Evolutionary conservation across 2,888 invertebrate genomes (phyloP).

Genomic region (Drosophila pseudotakahashii): DNA sequence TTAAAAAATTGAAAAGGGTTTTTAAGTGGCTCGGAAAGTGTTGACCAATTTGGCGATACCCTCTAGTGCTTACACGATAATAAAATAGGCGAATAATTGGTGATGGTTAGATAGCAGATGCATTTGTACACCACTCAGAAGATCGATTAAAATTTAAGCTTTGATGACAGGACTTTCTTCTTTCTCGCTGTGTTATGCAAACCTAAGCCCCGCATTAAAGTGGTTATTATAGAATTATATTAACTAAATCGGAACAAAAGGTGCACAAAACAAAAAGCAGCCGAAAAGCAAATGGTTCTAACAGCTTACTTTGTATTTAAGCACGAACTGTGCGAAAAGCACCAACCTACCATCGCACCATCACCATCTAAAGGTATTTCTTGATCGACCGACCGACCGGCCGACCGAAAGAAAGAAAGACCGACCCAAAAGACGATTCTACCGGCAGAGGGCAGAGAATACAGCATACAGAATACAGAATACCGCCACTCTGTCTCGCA

Average conservation of each 20-base stretch:
- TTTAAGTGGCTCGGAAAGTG: constrained; percentile 31
- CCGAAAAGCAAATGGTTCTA: constrained; percentile 37
- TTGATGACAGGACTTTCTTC: constrained; percentile 10
- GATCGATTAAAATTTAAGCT: constrained; percentile 16
- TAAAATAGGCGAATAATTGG: constrained; percentile 23
- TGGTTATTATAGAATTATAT: background rate
- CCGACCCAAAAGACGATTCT: constrained; percentile 26
- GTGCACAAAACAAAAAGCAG: background rate
- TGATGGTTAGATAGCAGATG: constrained; percentile 7
- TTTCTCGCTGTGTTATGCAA: background rate
- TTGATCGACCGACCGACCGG: constrained; percentile 49
- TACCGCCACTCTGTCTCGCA: constrained; percentile 80
- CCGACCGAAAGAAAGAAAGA: constrained; percentile 2
- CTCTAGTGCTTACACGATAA: constrained; percentile 18
- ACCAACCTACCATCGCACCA: constrained; percentile 44
- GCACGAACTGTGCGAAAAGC: constrained; percentile 45
- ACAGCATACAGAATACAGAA: constrained; percentile 65
- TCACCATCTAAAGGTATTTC: constrained; percentile 47
- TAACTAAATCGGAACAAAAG: constrained; percentile 8
- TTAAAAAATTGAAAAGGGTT: constrained; percentile 44
- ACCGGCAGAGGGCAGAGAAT: constrained; percentile 46
- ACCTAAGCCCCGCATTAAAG: background rate
- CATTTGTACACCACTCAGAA: background rate
- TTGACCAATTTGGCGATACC: constrained; percentile 36
- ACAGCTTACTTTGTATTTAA: constrained; percentile 43